Evolutionary conservation across 2,113 vertebrate genomes (phyloP).

Genomic region (Callipepla californica): DNA sequence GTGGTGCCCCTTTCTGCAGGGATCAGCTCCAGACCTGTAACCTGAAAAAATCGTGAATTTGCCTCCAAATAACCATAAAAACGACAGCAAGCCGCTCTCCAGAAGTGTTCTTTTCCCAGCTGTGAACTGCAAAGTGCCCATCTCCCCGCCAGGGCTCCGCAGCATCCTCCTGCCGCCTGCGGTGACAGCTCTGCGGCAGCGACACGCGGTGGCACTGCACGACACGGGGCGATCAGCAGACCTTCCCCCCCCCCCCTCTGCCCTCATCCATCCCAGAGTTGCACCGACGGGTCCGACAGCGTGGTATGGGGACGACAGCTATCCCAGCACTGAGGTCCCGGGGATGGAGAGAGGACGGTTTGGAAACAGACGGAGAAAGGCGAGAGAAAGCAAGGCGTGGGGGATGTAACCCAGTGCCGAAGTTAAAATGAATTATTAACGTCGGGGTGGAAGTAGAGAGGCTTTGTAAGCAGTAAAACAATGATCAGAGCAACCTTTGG

Average conservation of each 20-base stretch:
- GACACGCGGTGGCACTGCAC: not conserved
- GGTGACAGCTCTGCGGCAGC: not conserved
- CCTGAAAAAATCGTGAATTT: not conserved
- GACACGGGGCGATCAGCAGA: not conserved
- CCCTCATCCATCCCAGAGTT: not conserved
- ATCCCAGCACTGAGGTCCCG: no score
- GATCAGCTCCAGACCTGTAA: fast-evolving
- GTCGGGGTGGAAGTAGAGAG: not conserved
- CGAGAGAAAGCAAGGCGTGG: not conserved
- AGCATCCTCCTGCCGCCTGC: not conserved
- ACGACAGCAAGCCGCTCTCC: not conserved
- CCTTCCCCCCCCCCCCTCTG: no score
- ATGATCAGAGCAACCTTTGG: not conserved
- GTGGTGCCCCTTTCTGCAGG: fast-evolving
- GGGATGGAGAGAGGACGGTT: not conserved
- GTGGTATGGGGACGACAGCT: not conserved
- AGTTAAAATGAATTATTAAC: not conserved
- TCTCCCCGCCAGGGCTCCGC: not conserved
- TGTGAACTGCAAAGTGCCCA: not conserved
- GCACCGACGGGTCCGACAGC: not conserved
- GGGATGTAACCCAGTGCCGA: not conserved
- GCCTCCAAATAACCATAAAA: not conserved
- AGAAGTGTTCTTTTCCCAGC: not conserved
- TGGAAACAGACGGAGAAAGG: not conserved
- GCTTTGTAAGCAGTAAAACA: not conserved